Evolutionary conservation across 2,113 vertebrate genomes (phyloP).

Genomic region (Pterocles gutturalis): DNA sequence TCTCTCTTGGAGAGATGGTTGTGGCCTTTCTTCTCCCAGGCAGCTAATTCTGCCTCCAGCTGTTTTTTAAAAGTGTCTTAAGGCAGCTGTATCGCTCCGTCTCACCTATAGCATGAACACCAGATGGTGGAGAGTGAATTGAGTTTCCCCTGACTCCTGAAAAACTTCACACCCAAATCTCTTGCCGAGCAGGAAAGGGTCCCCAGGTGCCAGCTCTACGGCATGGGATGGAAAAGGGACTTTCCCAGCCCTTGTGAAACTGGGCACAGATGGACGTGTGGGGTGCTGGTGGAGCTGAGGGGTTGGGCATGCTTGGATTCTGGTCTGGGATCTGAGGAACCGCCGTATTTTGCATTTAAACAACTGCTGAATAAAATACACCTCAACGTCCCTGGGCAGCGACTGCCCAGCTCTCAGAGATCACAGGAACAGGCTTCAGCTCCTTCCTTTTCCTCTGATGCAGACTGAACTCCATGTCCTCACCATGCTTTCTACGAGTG

Average conservation of each 20-base stretch:
- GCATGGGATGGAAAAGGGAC: background rate
- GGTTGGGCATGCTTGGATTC: background rate
- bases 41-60: background rate
- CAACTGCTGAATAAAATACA: background rate
- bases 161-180: background rate
- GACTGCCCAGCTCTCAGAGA: background rate
- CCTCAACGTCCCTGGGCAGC: background rate
- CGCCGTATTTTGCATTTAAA: background rate
- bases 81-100: background rate
- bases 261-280: accelerated
- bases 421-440: background rate
- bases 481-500: background rate
- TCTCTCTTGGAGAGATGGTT: background rate
- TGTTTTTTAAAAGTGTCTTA: background rate
- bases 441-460: background rate
- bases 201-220: background rate
- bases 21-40: background rate
- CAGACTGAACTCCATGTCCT: background rate
- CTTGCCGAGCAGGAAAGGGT: background rate
- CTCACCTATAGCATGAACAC: background rate
- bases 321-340: background rate
- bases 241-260: background rate
- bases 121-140: background rate
- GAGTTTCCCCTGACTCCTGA: background rate
- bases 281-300: background rate